A percentile compares a stretch with the other conserved stretches of the same genome.
Conservation (phyloP, 1,140 invertebrate species). For the Trichonephila clavipes region DNA sequence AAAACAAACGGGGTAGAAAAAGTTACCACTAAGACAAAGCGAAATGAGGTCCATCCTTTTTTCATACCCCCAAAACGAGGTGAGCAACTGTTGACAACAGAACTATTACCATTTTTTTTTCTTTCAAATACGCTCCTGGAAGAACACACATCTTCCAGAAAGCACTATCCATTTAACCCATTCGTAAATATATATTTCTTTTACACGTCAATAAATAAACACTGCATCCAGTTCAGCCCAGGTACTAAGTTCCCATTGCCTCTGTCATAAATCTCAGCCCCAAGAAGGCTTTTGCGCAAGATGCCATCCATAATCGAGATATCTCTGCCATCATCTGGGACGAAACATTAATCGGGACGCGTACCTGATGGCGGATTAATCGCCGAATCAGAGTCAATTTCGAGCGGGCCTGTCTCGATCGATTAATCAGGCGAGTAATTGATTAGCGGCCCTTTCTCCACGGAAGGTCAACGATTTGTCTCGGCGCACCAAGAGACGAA, state of each 20-base stretch:
- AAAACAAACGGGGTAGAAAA: too few relatives aligned
- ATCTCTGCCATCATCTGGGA: slow-evolving; percentile 12
- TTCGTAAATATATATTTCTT: not conserved
- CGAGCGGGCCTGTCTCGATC: not conserved
- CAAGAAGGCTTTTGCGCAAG: not conserved
- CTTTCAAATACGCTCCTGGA: not conserved
- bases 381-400: slow-evolving; percentile 38
- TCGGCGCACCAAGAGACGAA: not conserved
- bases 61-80: too few relatives aligned
- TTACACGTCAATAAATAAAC: not conserved
- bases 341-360: slow-evolving; percentile 21
- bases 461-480: slow-evolving; percentile 14
- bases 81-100: not conserved
- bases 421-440: slow-evolving; percentile 42
- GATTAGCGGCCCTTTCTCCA: not conserved
- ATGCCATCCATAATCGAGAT: slow-evolving; percentile 37
- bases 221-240: not conserved
- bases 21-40: too few relatives aligned
- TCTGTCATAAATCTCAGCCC: not conserved
- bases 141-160: too few relatives aligned
- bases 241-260: not conserved
- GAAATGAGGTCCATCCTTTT: too few relatives aligned
- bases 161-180: too few relatives aligned
- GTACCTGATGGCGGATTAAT: slow-evolving; percentile 29
- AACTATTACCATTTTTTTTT: not conserved